Evolutionary conservation across 2,888 invertebrate genomes (phyloP).

Genomic region (Panzeria rudis): DNA sequence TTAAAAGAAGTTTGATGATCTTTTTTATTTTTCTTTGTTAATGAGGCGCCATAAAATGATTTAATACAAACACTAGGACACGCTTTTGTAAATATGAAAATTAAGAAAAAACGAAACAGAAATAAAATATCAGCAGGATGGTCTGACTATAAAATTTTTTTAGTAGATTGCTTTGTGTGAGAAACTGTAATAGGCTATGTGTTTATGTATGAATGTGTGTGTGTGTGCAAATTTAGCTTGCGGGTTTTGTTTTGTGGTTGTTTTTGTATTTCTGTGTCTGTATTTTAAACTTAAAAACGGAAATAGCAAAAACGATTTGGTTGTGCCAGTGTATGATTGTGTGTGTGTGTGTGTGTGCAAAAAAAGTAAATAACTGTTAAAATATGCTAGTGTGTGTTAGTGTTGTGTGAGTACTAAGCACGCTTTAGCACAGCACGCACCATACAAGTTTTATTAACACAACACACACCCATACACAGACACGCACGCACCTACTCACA

Average conservation of each 20-base stretch:
- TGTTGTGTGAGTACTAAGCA: constrained; percentile 43
- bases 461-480: constrained; percentile 38
- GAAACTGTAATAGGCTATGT: background rate
- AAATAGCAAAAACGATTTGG: constrained; percentile 54
- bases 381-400: constrained; percentile 5
- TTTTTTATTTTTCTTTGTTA: constrained; percentile 46
- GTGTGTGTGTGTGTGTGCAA: constrained; percentile 12
- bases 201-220: constrained; percentile 5
- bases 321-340: constrained; percentile 9
- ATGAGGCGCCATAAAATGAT: constrained; percentile 63
- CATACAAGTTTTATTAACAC: constrained; percentile 26
- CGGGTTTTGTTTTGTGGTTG: constrained; percentile 54
- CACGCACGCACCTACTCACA: constrained; percentile 26
- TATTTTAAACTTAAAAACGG: constrained; percentile 64
- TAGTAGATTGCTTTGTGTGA: background rate
- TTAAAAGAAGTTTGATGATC: background rate
- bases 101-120: constrained; percentile 17
- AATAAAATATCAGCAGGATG: constrained; percentile 37
- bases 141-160: constrained; percentile 37
- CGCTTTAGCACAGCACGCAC: constrained; percentile 65
- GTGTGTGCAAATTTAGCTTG: constrained; percentile 23
- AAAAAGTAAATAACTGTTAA: constrained; percentile 16
- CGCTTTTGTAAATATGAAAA: constrained; percentile 42
- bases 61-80: constrained; percentile 37
- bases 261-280: constrained; percentile 36